Evolutionary conservation across 2,797 vertebrate species (phyloP), one percentile per base, ranked within the genome.

Genomic region (Margarornis squamiger): DNA sequence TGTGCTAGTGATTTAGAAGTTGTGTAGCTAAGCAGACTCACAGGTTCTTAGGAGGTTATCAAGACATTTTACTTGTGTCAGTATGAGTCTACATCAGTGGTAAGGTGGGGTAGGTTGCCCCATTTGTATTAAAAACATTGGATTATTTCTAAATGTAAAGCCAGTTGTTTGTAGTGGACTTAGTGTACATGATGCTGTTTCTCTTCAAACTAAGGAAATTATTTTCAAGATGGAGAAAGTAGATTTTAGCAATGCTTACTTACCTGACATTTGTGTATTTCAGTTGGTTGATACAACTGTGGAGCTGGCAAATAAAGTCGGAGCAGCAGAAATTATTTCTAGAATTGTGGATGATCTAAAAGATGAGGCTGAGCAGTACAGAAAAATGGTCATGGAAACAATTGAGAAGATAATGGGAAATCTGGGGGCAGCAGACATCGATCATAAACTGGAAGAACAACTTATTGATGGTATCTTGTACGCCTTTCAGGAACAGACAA

Each of bases 361-460:
- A 96, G 99, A 99, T 80, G 99, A 99, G 96, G 99, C 99, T 7
- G 99, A 99, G 82, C 99, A 99, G 96, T 99, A 99, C 98, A 98
- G 99, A 81, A 99, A 99, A 97, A 99, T 99, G 99, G 99, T 99
- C 86, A 99, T 99, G 99, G 99, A 99, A 93, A 99, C 99, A 43
- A 99, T 99, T 68, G 99, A 99, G 96, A 99, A 99, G 96, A 99
- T 99, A 87, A 99, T 99, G 99, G 99, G 99, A 54, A 99, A 99
- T 94, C 97, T 99, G 67, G 99, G 99, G 3, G 99, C 99, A 9
- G 99, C 99, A 18, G 99, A 99, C 96, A 99, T 99, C 6, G 99
- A 99, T 97, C 99, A 99, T 95, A 99, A 99, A 90, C 98, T 99
- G 92, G 99, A 99, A 96, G 99, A 99, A 93, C 99, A 99, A 79